Percentiles rank a stretch among this genome's conserved stretches.
phyloP scores from a whole-genome alignment of 2,888 invertebrate genomes.

The Smittia aterrima region DNA sequence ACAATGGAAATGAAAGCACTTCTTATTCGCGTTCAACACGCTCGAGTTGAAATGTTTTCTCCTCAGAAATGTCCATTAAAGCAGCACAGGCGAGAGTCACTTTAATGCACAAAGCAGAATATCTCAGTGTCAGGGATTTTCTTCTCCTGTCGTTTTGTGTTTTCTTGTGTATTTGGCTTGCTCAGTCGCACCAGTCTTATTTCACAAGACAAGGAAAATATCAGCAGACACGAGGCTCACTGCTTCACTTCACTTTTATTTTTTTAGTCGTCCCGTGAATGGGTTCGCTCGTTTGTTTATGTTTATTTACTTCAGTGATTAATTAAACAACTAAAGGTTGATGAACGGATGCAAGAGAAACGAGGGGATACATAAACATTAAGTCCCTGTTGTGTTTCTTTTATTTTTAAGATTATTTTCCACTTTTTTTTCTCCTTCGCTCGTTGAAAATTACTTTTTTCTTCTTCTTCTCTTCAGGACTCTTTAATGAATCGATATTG shows the following conservation, averaged over 20 bases:
- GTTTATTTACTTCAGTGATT: slow-evolving; percentile 16
- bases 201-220: slow-evolving; percentile 8
- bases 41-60: slow-evolving; percentile 10
- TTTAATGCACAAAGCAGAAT: neutral
- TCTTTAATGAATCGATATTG: neutral
- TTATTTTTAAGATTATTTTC: neutral
- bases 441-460: neutral
- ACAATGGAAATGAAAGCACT: slow-evolving; percentile 3
- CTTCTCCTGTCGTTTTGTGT: neutral
- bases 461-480: neutral
- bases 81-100: no score
- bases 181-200: neutral
- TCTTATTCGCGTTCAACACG: neutral
- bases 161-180: neutral
- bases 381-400: slow-evolving; percentile 11
- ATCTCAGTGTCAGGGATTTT: neutral
- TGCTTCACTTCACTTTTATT: neutral
- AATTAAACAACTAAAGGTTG: slow-evolving; percentile 24
- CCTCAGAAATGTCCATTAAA: neutral
- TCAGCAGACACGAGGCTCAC: neutral
- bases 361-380: neutral
- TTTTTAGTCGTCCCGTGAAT: neutral
- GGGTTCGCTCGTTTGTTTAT: neutral
- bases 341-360: neutral
- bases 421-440: neutral